A percentile compares a stretch with the other conserved stretches of the same genome.
phyloP scores from a whole-genome alignment of 2,888 invertebrate species.

The Leptinotarsa peninsularis region DNA sequence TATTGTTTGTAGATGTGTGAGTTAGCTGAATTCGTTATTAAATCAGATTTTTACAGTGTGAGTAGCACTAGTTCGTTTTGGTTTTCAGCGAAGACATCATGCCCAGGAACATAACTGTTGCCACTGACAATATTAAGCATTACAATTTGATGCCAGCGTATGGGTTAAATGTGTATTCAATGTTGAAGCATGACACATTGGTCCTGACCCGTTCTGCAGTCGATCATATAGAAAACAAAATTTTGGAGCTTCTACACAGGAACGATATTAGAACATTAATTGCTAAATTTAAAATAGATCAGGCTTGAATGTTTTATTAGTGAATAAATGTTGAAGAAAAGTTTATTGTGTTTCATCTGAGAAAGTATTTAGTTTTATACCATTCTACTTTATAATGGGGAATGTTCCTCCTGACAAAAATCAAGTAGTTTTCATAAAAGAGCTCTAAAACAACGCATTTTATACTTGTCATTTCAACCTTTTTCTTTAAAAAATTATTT shows the following conservation, averaged over 20 bases:
- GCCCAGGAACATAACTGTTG: conserved; percentile 88
- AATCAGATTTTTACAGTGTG: background rate
- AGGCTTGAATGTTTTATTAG: conserved; percentile 53
- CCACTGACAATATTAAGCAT: conserved; percentile 81
- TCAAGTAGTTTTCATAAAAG: too few relatives aligned
- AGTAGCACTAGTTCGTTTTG: conserved; percentile 13
- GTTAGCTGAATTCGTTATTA: conserved; percentile 12
- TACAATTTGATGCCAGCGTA: conserved; percentile 96
- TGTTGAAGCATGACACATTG: conserved; percentile 95
- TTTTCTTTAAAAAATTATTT: too few relatives aligned
- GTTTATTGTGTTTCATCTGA: background rate
- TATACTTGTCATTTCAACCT: too few relatives aligned
- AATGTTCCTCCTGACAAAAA: too few relatives aligned
- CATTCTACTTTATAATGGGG: too few relatives aligned
- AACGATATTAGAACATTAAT: conserved; percentile 66
- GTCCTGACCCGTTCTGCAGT: conserved; percentile 88
- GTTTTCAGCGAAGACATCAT: conserved; percentile 83
- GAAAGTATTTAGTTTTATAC: too few relatives aligned
- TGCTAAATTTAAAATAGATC: conserved; percentile 73
- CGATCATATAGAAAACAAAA: conserved; percentile 83
- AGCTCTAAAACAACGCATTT: too few relatives aligned
- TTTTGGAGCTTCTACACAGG: conserved; percentile 78
- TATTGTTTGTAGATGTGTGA: conserved; percentile 92
- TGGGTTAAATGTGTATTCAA: conserved; percentile 95
- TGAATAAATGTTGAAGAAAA: background rate